phyloP scores from a whole-genome alignment of 35 echinoderm and acorn worm genomes.

The Apostichopus parvimensis region DNA sequence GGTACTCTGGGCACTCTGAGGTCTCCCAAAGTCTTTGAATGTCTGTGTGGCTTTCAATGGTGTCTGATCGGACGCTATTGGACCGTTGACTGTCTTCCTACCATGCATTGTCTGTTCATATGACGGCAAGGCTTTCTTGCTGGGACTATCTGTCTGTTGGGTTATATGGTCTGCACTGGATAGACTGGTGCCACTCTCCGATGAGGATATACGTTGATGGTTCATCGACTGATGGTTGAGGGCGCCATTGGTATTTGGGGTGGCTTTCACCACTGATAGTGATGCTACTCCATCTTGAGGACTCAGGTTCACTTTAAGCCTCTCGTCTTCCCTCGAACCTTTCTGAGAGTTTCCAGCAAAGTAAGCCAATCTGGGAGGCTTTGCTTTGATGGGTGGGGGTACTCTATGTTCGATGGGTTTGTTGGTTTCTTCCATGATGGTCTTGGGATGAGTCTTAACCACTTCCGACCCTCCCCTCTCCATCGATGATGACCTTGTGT shows the following conservation, averaged over 20 bases:
- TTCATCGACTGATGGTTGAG: background rate
- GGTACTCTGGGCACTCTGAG: conserved; percentile 73
- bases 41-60: background rate
- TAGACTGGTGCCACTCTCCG: conserved; percentile 12
- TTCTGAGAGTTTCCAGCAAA: background rate
- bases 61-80: conserved; percentile 1
- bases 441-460: conserved; percentile 13
- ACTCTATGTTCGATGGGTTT: conserved; percentile 26
- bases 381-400: conserved; percentile 76
- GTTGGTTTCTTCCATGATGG: background rate
- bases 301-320: conserved; percentile 8
- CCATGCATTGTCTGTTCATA: conserved; percentile 45
- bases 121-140: conserved; percentile 24
- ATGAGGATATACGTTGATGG: conserved; percentile 17
- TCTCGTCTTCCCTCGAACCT: background rate
- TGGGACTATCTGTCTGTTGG: background rate
- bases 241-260: background rate
- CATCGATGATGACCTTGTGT: background rate
- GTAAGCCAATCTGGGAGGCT: conserved; percentile 40
- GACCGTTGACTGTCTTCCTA: background rate
- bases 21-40: conserved; percentile 31
- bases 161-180: background rate
- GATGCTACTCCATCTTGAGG: conserved; percentile 32
- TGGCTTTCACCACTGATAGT: background rate
- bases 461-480: background rate